A percentile compares a stretch with the other conserved stretches of the same genome.
phyloP scores from a whole-genome alignment of 2,797 vertebrate species.

The Lophius americanus region DNA sequence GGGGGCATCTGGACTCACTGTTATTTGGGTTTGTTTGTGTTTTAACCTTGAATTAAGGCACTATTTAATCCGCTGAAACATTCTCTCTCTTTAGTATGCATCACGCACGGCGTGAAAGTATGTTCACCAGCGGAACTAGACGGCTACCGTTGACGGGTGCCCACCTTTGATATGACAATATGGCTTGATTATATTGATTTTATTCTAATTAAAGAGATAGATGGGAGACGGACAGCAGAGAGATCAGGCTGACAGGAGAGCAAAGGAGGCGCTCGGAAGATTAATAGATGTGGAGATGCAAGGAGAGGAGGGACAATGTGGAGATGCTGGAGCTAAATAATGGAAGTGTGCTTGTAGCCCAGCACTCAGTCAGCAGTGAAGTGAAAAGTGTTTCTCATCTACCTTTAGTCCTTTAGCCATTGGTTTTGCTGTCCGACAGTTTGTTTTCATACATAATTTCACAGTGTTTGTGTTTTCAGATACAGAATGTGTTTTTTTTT shows the following conservation, averaged over 20 bases:
- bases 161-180: background rate
- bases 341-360: conserved; percentile 20
- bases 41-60: conserved; percentile 69
- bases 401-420: conserved; percentile 8
- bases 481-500: background rate
- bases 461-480: background rate
- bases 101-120: background rate
- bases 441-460: conserved; percentile 24
- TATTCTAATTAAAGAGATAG: too few species aligned
- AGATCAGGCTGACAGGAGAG: background rate
- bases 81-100: conserved; percentile 40
- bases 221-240: background rate
- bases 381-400: conserved; percentile 21
- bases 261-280: background rate
- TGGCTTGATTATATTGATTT: background rate
- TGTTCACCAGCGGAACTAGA: conserved; percentile 1
- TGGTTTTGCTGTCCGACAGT: conserved; percentile 25
- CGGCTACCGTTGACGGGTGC: background rate
- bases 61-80: conserved; percentile 1
- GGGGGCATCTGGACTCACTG: conserved; percentile 41
- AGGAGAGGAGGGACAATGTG: conserved; percentile 9
- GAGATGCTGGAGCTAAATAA: conserved; percentile 21
- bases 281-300: conserved; percentile 9
- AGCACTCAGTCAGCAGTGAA: conserved; percentile 17
- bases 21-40: conserved; percentile 59